Evolutionary conservation across 2,113 vertebrate species (phyloP), one percentile per base, ranked within the genome.

Genomic region (Mionectes macconnelli): DNA sequence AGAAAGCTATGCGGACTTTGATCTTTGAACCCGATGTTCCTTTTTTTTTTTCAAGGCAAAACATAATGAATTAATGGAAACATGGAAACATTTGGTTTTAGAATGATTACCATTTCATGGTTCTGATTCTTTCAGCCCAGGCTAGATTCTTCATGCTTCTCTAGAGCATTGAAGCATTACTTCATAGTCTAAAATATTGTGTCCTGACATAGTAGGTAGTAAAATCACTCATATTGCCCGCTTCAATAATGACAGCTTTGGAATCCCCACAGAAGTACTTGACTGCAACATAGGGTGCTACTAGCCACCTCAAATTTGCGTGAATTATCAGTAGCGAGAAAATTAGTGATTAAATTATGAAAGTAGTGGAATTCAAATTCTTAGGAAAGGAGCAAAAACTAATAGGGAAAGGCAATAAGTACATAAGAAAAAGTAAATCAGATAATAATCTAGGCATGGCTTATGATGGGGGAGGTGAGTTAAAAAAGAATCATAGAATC

Each of bases 41-140:
- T 3, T 57, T 67, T 80, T 91, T 91, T 80, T 92, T 90, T 87
- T 84, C 52, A 77, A 78, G 91, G 52, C 59, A 87, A 78, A 89
- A 78, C 69, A 94, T 55, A 92, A 96, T 66, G 45, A 86, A 95
- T 92, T 88, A 78, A 89, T 68, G 79, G 92, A 93, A 95, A 84
- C 44, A 78, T 45, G 84, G 72, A 94, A 86, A 88, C n/a, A n/a
- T 73, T 90, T 72, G 49, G n/a, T 68, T 95, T 94, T 76, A 75
- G 30, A 91, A 92, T 90, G 1, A 94, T 77, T 90, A 31, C 84
- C 63, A 78, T 84, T 92, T 92, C 49, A 66, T 93, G 45, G 75
- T 94, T 95, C 86, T 69, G 85, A 94, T 97, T 96, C 57, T 68
- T 96, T 96, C 83, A 82, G 40, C 39, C 73, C 76, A 77, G 33